These are phyloP conservation scores for Neosilurus hyrtlii DNA, from an alignment of 2,797 vertebrate genomes.

Conservation along the genomic window DNA sequence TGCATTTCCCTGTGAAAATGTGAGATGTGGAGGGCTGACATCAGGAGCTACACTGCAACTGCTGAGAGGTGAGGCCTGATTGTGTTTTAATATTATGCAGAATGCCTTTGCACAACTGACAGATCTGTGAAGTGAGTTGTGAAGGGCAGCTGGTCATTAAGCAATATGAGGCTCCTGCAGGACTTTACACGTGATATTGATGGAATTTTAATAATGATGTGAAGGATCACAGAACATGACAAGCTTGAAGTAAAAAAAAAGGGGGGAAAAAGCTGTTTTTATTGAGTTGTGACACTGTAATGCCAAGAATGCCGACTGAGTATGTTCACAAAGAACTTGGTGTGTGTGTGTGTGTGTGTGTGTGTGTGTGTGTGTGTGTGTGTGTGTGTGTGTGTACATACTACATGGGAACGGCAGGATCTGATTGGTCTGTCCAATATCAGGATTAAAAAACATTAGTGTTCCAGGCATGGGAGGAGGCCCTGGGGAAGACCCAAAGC, in stretches of 20 bases:
- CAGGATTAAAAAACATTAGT: too few species aligned
- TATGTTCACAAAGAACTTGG: background rate
- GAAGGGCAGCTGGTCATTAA: conserved; percentile 4
- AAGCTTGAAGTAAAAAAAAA: background rate
- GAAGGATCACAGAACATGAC: conserved; percentile 5
- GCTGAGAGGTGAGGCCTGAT: background rate
- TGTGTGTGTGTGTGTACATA: too few species aligned
- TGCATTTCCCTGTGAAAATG: too few species aligned
- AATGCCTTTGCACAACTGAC: background rate
- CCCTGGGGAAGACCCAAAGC: too few species aligned
- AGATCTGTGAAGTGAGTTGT: background rate
- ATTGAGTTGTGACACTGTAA: background rate
- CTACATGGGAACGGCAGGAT: too few species aligned
- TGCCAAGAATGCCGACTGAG: background rate
- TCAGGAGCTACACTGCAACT: background rate
- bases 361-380: too few species aligned
- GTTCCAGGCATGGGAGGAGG: too few species aligned
- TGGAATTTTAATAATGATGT: conserved; percentile 3
- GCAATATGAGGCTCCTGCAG: background rate
- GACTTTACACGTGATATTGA: conserved; percentile 17
- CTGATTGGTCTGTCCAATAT: too few species aligned
- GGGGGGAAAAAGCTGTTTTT: background rate
- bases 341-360: too few species aligned
- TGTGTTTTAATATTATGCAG: conserved; percentile 2
- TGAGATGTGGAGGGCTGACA: background rate